Evolutionary conservation across 2,888 invertebrate genomes (phyloP).

Genomic region (Thumatha senex): DNA sequence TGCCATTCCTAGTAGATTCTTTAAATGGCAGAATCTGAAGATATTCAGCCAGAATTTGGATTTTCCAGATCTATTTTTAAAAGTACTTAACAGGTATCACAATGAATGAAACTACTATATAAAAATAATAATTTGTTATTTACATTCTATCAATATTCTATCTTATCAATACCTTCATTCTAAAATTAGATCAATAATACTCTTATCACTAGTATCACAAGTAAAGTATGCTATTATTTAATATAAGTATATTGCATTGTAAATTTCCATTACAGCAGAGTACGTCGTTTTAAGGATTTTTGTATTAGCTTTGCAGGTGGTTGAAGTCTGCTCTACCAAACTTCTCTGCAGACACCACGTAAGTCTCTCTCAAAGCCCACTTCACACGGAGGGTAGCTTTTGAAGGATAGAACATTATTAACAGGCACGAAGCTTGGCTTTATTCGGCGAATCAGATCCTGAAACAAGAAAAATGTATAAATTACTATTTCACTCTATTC

Average conservation of each 20-base stretch:
- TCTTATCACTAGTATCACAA: conserved; percentile 53
- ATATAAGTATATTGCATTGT: conserved; percentile 1
- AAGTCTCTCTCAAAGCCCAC: conserved; percentile 65
- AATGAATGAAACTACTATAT: background rate
- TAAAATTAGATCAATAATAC: conserved; percentile 20
- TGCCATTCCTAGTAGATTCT: no score
- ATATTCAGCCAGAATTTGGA: no score
- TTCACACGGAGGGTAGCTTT: conserved; percentile 54
- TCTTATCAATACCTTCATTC: conserved; percentile 11
- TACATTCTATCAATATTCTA: conserved; percentile 7
- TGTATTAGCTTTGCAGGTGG: background rate
- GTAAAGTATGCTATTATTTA: conserved; percentile 9
- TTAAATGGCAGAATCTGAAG: no score
- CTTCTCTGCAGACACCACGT: conserved; percentile 68
- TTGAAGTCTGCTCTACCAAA: conserved; percentile 49
- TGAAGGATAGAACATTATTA: conserved; percentile 60
- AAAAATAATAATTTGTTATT: background rate
- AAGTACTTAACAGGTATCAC: no score
- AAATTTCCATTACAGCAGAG: background rate
- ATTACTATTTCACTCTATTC: background rate
- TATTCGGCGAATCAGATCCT: conserved; percentile 49
- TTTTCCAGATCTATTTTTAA: no score
- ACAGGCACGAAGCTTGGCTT: conserved; percentile 59
- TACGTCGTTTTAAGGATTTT: background rate
- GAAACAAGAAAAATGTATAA: conserved; percentile 20